Conservation (phyloP, 2,113 vertebrate species). For the Otus sunia region DNA sequence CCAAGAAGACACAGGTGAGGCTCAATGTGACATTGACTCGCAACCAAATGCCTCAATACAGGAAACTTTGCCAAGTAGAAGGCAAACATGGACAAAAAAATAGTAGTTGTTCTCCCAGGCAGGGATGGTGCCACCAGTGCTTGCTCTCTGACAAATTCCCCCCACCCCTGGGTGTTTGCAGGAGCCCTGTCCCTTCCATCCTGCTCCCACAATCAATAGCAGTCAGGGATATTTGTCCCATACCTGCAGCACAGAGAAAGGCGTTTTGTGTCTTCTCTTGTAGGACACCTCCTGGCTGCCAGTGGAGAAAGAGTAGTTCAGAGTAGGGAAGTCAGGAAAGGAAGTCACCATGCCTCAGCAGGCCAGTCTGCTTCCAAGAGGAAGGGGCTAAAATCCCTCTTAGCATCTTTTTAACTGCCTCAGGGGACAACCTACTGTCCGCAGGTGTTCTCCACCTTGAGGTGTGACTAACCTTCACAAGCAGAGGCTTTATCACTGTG, state of each 20-base stretch:
- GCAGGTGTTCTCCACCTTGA: neutral
- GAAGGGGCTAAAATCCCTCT: neutral
- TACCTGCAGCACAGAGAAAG: constrained; percentile 70
- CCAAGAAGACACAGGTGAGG: neutral
- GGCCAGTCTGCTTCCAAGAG: neutral
- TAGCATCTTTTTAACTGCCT: neutral
- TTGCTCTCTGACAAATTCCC: neutral
- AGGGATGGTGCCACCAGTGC: neutral
- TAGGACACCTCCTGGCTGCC: constrained; percentile 62
- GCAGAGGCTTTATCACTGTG: constrained; percentile 57
- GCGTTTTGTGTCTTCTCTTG: constrained; percentile 65
- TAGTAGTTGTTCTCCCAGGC: neutral
- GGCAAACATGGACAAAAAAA: neutral
- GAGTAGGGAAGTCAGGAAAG: neutral
- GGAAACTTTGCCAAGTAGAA: neutral
- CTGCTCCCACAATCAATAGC: neutral
- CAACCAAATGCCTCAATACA: neutral
- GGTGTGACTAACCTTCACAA: constrained; percentile 69
- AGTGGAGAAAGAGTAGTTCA: neutral
- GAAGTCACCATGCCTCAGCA: neutral
- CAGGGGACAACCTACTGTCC: neutral
- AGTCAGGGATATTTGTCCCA: neutral
- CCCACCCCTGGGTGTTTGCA: neutral
- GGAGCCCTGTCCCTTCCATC: neutral
- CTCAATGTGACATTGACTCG: neutral